These are phyloP conservation scores for Camponotus pennsylvanicus DNA, from an alignment of 1,140 invertebrate genomes.

Conservation along the genomic window DNA sequence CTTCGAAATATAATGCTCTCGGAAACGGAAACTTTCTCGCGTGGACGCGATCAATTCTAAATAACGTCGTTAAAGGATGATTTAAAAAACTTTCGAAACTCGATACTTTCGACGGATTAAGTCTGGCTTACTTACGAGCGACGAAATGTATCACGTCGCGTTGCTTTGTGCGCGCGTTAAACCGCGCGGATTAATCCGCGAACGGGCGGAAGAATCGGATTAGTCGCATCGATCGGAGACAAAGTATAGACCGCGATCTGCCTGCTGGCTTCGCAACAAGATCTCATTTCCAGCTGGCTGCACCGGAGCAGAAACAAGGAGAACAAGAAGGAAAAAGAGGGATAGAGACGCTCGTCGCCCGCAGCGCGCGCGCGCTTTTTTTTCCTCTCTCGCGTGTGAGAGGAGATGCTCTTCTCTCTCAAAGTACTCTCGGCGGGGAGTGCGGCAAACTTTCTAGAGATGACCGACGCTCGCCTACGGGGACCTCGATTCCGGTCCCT, in stretches of 20 bases:
- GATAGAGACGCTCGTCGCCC: constrained; percentile 5
- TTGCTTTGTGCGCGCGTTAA: not conserved
- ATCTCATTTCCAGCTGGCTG: constrained; percentile 48
- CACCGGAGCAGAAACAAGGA: not conserved
- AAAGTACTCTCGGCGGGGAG: constrained; percentile 28
- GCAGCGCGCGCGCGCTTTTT: constrained; percentile 12
- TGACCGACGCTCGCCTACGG: constrained; percentile 40
- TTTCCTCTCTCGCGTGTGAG: not conserved
- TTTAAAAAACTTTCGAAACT: not conserved
- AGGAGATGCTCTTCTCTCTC: constrained; percentile 34
- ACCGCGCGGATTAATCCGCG: constrained; percentile 1
- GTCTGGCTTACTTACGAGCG: no score
- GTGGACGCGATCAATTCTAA: not conserved
- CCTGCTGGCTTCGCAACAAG: constrained; percentile 4
- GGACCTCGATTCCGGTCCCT: constrained; percentile 51
- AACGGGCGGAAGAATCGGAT: constrained; percentile 39
- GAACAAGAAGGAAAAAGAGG: not conserved
- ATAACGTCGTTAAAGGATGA: not conserved
- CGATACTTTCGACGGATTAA: not conserved
- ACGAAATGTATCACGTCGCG: not conserved
- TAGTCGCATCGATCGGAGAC: constrained; percentile 37
- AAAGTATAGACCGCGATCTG: constrained; percentile 18
- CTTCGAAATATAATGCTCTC: not conserved
- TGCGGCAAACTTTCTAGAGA: constrained; percentile 55
- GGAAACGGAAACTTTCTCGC: not conserved